Conservation (phyloP, 2,113 vertebrate genomes). For the Peromyscus polionotus region DNA sequence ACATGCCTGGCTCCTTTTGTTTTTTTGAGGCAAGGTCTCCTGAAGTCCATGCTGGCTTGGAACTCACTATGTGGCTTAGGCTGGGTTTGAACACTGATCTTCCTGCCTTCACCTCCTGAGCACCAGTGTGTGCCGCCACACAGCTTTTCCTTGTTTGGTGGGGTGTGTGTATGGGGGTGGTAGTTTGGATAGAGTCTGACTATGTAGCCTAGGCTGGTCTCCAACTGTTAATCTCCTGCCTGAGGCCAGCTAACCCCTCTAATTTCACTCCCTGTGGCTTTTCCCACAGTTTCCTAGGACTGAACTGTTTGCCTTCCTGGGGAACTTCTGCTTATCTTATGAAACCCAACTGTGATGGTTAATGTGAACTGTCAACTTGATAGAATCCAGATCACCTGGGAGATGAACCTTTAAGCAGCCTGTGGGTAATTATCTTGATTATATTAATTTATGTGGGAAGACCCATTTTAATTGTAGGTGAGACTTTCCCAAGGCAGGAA, state of each 20-base stretch:
- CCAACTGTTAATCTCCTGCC: background rate
- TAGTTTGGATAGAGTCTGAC: background rate
- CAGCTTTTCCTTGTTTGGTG: background rate
- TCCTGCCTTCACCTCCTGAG: background rate
- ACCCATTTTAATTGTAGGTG: background rate
- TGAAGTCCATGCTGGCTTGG: background rate
- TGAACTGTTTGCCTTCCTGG: background rate
- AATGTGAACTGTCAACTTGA: background rate
- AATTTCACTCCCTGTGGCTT: background rate
- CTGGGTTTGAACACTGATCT: background rate
- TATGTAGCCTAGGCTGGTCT: background rate
- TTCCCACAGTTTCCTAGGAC: background rate
- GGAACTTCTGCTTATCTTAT: background rate
- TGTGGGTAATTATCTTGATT: background rate
- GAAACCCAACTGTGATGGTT: background rate
- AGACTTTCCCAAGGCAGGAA: background rate
- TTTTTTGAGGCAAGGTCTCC: background rate
- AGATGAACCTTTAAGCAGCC: background rate
- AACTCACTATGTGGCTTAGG: background rate
- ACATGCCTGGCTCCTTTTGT: background rate
- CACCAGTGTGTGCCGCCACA: too few species aligned
- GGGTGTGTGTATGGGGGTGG: background rate
- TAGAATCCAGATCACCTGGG: background rate
- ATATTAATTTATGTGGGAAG: background rate
- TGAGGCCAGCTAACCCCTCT: background rate